These are phyloP conservation scores for Dynastes grantii DNA, from an alignment of 2,888 invertebrate genomes.

Conservation along the genomic window DNA sequence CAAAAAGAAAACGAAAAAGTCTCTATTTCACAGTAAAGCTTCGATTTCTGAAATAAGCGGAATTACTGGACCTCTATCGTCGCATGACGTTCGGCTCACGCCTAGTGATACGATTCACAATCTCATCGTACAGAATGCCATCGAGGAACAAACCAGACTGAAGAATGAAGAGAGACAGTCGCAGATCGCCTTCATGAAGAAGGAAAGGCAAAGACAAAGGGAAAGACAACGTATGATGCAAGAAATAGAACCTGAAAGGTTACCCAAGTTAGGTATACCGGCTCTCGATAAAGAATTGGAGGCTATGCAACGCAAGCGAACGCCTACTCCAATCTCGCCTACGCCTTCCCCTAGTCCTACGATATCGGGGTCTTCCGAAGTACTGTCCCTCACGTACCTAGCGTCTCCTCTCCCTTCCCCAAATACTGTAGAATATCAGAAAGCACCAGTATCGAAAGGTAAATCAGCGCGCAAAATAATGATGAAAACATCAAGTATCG, in stretches of 20 bases:
- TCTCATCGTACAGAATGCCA: slow-evolving; percentile 18
- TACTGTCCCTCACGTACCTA: neutral
- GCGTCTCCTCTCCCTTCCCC: neutral
- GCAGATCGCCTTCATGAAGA: no score
- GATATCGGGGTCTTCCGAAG: neutral
- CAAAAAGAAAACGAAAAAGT: neutral
- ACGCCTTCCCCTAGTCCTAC: no score
- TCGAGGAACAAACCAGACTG: neutral
- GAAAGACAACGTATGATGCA: no score
- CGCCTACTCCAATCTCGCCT: no score
- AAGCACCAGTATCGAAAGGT: no score
- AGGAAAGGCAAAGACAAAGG: no score
- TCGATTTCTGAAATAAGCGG: neutral
- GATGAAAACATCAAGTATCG: no score
- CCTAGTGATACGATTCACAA: slow-evolving; percentile 23
- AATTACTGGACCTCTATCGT: neutral
- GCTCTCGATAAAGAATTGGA: slow-evolving; percentile 12
- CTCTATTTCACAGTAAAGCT: neutral
- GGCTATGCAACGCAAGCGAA: neutral
- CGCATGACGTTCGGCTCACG: neutral
- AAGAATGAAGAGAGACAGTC: neutral
- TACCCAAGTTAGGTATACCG: slow-evolving; percentile 30
- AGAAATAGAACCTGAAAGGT: neutral
- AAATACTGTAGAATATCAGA: no score
- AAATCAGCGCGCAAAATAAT: no score